Evolutionary conservation across 2,888 invertebrate genomes (phyloP), one percentile per base, ranked within the genome.

Genomic region (Peribatodes rhomboidaria): DNA sequence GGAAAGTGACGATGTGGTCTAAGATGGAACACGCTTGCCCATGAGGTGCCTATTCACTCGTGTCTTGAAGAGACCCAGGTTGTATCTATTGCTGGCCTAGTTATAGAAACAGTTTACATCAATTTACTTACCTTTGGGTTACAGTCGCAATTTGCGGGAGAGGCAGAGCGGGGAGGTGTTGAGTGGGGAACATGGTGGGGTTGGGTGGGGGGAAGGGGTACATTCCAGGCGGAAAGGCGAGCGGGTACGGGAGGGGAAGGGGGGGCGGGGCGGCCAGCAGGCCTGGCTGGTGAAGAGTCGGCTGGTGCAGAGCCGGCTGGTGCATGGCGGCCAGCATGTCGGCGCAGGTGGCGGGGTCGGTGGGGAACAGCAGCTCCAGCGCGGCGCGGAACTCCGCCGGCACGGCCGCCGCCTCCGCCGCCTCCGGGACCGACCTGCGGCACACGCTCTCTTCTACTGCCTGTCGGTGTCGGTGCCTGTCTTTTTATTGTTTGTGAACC

Each of bases 361-460:
- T 42, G 16, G 42, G 42, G 42, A 42, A 42, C 11, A 42, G 11
- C 11, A 42, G 10, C 18, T 42, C 42, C 11, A 42, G 42, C 42
- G 42, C 20, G 3, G 18, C 42, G 3, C 20, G 42, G 42, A 42
- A 42, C 18, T 42, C 42, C 0, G 18, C 11, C 18, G 42, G 14
- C 42, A 42, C 18, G 2, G 8, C 18, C 10, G 18, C 18, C 18
- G 14, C 14, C 9, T 8, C 1, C 18, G 3, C 42, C 9, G 41
- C 9, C 9, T 2, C 16, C 9, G 16, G 42, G 16, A n/a, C n/a
- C n/a, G 18, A 11, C 42, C 41, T 42, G 18, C 2, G 18, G 6
- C 6, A 11, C 1, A n/a, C n/a, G n/a, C n/a, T n/a, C n/a, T n/a
- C n/a, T n/a, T n/a, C n/a, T n/a, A n/a, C n/a, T n/a, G n/a, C n/a